These are phyloP conservation scores for Copidosoma floridanum DNA, from an alignment of 1,140 invertebrate species.

Conservation along the genomic window DNA sequence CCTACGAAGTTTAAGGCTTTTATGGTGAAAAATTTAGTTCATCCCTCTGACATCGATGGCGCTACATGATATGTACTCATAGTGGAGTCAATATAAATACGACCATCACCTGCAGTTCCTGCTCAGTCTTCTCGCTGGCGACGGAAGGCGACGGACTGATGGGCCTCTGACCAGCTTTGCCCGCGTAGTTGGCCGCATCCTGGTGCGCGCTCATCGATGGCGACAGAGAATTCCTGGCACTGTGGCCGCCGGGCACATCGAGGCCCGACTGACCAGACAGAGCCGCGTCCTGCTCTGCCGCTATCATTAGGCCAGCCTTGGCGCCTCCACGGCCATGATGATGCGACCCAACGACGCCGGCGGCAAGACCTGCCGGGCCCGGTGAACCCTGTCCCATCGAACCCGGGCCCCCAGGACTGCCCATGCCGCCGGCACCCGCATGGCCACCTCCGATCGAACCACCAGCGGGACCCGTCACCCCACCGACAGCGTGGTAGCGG, in stretches of 20 bases:
- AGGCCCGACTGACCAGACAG: conserved; percentile 41
- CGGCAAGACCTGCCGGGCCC: conserved; percentile 35
- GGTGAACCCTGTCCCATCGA: conserved; percentile 46
- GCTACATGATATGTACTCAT: too few species aligned
- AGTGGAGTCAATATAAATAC: too few species aligned
- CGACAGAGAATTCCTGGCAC: conserved; percentile 60
- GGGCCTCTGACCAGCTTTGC: conserved; percentile 70
- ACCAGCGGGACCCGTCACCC: conserved; percentile 33
- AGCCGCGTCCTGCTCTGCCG: conserved; percentile 31
- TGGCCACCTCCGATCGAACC: conserved; percentile 48
- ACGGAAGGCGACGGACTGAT: conserved; percentile 81
- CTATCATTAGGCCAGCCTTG: conserved; percentile 39
- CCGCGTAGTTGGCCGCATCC: conserved; percentile 61
- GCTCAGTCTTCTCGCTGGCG: conserved; percentile 74
- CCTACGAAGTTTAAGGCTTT: too few species aligned
- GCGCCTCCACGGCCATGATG: conserved; percentile 43
- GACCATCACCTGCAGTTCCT: conserved; percentile 63
- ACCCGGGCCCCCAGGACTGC: conserved; percentile 50
- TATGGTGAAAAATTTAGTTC: too few species aligned
- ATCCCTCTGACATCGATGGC: too few species aligned
- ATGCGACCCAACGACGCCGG: conserved; percentile 47
- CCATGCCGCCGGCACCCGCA: conserved; percentile 54
- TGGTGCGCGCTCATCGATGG: conserved; percentile 65
- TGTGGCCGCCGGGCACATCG: conserved; percentile 48
- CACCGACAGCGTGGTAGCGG: conserved; percentile 32